Evolutionary conservation across 2,797 vertebrate species (phyloP).

Genomic region (Carapus acus): DNA sequence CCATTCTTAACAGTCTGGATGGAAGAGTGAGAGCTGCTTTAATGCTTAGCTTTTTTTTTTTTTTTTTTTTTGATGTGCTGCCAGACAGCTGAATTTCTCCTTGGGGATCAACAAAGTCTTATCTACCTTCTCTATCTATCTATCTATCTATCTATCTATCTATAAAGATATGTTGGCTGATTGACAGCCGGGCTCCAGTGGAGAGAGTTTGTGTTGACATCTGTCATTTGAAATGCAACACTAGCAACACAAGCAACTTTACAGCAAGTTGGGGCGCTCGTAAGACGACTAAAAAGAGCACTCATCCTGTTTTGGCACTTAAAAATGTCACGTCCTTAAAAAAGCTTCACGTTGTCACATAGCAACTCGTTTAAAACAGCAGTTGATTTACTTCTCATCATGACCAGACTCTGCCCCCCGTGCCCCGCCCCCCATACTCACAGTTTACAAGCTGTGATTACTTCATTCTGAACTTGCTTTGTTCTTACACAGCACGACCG

Average conservation of each 20-base stretch:
- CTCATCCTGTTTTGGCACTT: not conserved
- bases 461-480: slow-evolving; percentile 43
- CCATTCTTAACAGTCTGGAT: too few species aligned
- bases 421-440: slow-evolving; percentile 1
- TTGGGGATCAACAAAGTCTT: too few species aligned
- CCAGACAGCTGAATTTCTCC: too few species aligned
- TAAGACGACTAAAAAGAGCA: too few species aligned
- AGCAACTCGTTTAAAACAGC: not conserved
- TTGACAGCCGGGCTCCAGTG: slow-evolving; percentile 30
- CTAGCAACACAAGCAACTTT: not conserved
- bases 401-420: not conserved
- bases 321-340: too few species aligned
- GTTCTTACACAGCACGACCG: slow-evolving; percentile 43
- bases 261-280: not conserved
- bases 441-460: slow-evolving; percentile 39
- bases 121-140: too few species aligned
- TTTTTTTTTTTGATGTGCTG: too few species aligned
- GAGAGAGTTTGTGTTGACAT: slow-evolving; percentile 41
- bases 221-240: not conserved
- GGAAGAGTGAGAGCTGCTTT: too few species aligned
- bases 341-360: not conserved
- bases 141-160: too few species aligned
- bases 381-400: not conserved
- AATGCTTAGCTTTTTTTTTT: too few species aligned
- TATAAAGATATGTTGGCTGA: too few species aligned